phyloP scores from a whole-genome alignment of 2,113 vertebrate genomes.

The Otis tarda region DNA sequence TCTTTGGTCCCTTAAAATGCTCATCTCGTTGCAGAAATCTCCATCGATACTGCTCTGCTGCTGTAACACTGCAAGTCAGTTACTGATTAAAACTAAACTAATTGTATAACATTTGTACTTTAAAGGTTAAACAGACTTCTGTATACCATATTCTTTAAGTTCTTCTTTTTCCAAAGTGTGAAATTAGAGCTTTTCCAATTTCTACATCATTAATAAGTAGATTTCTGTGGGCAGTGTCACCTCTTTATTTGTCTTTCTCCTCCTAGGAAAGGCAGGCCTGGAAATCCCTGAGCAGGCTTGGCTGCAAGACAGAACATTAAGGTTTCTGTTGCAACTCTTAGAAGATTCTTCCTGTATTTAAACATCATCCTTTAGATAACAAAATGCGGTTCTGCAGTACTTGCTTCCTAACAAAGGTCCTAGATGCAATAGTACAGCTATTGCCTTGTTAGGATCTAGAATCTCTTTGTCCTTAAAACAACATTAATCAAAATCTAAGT shows the following conservation, averaged over 20 bases:
- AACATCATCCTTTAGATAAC: background rate
- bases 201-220: background rate
- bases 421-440: background rate
- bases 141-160: background rate
- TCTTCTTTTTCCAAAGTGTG: background rate
- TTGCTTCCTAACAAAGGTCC: background rate
- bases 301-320: background rate
- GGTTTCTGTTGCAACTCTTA: background rate
- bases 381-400: background rate
- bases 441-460: background rate
- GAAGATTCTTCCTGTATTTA: background rate
- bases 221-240: background rate
- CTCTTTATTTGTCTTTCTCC: background rate
- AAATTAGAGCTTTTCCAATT: background rate
- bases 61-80: background rate
- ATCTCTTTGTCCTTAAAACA: background rate
- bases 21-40: background rate
- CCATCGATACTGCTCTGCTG: background rate
- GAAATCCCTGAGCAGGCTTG: background rate
- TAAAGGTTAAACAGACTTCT: background rate
- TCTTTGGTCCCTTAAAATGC: background rate
- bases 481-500: background rate
- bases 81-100: background rate
- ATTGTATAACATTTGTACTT: background rate
- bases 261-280: background rate